Conservation (phyloP, 2,888 invertebrate species). For the Eupelmus urozonus region DNA sequence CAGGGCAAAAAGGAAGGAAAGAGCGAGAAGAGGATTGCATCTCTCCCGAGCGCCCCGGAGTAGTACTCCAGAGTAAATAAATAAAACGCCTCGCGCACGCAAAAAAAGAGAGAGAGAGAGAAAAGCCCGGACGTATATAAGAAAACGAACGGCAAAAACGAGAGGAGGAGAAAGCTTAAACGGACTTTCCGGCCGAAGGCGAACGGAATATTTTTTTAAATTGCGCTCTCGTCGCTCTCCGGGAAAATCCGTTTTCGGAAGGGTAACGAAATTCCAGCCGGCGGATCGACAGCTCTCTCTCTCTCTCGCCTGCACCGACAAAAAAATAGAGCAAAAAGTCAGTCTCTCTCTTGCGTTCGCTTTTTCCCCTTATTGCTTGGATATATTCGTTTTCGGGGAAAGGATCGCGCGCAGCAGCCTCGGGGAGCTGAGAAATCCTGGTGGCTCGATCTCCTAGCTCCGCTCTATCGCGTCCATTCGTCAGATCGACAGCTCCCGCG, state of each 20-base stretch:
- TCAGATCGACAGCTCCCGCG: constrained; percentile 61
- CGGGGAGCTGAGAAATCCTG: not conserved
- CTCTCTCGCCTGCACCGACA: constrained; percentile 19
- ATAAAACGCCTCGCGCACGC: constrained; percentile 5
- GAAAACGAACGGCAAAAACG: not conserved
- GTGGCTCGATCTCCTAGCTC: constrained; percentile 18
- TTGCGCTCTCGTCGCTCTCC: constrained; percentile 39
- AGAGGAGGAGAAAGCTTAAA: constrained; percentile 24
- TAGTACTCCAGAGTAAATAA: constrained; percentile 5
- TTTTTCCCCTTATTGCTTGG: constrained; percentile 39
- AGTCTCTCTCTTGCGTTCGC: not conserved
- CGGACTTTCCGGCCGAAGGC: constrained; percentile 10
- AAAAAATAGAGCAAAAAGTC: not conserved
- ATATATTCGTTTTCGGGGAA: constrained; percentile 48
- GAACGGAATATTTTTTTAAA: constrained; percentile 53
- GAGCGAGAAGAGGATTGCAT: not conserved
- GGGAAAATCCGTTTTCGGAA: constrained; percentile 49
- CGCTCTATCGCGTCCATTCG: constrained; percentile 66
- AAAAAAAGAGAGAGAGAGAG: not conserved
- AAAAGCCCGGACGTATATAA: not conserved
- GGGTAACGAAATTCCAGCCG: constrained; percentile 53
- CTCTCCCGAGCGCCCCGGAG: not conserved
- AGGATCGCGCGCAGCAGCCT: not conserved
- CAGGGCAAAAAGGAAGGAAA: not conserved
- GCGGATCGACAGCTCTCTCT: not conserved